Evolutionary conservation across 2,797 vertebrate species (phyloP).

Genomic region (Dromococcyx pavoninus): DNA sequence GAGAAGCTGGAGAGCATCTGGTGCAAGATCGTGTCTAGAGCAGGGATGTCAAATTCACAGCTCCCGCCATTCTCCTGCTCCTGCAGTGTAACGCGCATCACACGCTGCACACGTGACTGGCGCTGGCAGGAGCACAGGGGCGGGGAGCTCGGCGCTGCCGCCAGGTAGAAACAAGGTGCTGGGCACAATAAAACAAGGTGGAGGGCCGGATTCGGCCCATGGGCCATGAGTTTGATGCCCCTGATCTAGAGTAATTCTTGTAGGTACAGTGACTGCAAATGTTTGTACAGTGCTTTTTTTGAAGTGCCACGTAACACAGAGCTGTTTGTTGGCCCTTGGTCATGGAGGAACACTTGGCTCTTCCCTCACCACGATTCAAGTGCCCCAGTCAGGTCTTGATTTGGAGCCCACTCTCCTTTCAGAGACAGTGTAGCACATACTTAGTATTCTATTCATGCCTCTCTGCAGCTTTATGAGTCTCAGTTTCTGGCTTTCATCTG

Average conservation of each 20-base stretch:
- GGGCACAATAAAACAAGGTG: too few species aligned
- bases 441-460: not conserved
- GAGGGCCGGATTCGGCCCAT: too few species aligned
- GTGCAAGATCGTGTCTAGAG: not conserved
- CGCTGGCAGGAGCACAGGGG: too few species aligned
- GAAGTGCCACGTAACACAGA: not conserved
- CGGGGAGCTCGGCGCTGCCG: too few species aligned
- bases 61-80: too few species aligned
- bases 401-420: not conserved
- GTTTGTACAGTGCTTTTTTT: rapidly evolving
- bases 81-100: too few species aligned
- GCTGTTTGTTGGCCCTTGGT: not conserved
- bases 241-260: not conserved
- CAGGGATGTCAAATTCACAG: too few species aligned
- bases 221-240: too few species aligned
- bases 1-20: not conserved
- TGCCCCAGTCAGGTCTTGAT: not conserved
- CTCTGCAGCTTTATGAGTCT: slow-evolving; percentile 8
- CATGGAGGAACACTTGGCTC: not conserved
- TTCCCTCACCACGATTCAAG: not conserved
- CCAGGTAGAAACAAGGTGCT: too few species aligned
- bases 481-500: not conserved
- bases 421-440: rapidly evolving
- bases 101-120: too few species aligned
- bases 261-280: not conserved